Conservation (phyloP, 2,888 invertebrate genomes). For the Pinctada fucata region DNA sequence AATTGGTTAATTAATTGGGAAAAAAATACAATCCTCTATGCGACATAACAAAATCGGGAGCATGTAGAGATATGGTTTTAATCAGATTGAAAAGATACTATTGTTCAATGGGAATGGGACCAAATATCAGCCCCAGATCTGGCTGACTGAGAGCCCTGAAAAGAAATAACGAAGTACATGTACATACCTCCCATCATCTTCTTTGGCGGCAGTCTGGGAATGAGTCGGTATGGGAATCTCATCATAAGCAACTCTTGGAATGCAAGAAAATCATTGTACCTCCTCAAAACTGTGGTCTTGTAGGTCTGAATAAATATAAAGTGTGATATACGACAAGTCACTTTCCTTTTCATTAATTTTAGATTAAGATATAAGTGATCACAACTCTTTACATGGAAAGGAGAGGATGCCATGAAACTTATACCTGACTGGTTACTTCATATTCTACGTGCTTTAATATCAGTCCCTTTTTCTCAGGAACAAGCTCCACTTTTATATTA, state of each 20-base stretch:
- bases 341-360: background rate
- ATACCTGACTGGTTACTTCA: slow-evolving; percentile 77
- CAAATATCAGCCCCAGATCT: no score
- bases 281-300: slow-evolving; percentile 73
- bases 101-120: no score
- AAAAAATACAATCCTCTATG: no score
- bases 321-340: background rate
- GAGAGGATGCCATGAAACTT: background rate
- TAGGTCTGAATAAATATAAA: slow-evolving; percentile 66
- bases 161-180: no score
- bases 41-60: no score
- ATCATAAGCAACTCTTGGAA: slow-evolving; percentile 75
- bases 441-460: slow-evolving; percentile 78
- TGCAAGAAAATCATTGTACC: slow-evolving; percentile 77
- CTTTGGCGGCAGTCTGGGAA: slow-evolving; percentile 77
- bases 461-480: slow-evolving; percentile 77
- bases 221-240: slow-evolving; percentile 76
- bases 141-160: no score
- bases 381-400: background rate
- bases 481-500: slow-evolving; percentile 75
- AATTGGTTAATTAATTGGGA: no score
- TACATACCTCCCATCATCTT: slow-evolving; percentile 75
- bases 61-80: no score
- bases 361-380: no score
- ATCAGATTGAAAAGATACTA: no score